Base-by-base conservation (phyloP, 2,888 invertebrate genomes). In the Meta bourneti region DNA sequence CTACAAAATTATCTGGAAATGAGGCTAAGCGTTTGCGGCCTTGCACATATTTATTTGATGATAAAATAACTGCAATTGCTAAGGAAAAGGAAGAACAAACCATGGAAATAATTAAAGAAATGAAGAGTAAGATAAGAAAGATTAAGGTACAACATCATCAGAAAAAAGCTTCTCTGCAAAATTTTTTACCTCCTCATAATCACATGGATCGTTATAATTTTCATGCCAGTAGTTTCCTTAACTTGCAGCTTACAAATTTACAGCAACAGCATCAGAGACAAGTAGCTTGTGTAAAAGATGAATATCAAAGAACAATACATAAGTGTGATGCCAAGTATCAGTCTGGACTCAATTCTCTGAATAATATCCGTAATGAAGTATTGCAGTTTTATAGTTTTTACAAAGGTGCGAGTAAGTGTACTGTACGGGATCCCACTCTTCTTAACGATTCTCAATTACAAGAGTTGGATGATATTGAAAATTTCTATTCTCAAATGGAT, bases 311-410 rank as follows among this genome's bases (percentile, higher is more conserved):
- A 6, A 51, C 49, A 48, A 11, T 78, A 9, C 54, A 72, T 72
- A 2, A n/a, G 7, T 69, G 48, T 49, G 48, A 11, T 69, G 6
- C 49, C 52, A 49, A 87, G 71, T 72, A 51, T 74, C 11, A 49
- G 16, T 20, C 52, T 34, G 20, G 52, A 80, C 70, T 91, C 11
- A 9, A 82, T 34, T 9, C 34, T 11, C 78, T 91, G n/a, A 75
- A 83, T n/a, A 52, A 78, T 48, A 75, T 20, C 11, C 82, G 83
- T 8, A 54, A 88, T 51, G 91, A 91, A 74, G 80, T 91, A 20
- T 54, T 88, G 2, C 72, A 87, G 9, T 91, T 91, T 91, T 87
- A 70, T 78, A 88, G 52, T 6, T 91, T 91, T 87, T 91, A 91
- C 51, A 82, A 83, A 51, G 88, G 91, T n/a, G 70, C 87, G n/a